These are phyloP conservation scores for Agapornis roseicollis DNA, from an alignment of 2,113 vertebrate genomes.

Conservation along the genomic window DNA sequence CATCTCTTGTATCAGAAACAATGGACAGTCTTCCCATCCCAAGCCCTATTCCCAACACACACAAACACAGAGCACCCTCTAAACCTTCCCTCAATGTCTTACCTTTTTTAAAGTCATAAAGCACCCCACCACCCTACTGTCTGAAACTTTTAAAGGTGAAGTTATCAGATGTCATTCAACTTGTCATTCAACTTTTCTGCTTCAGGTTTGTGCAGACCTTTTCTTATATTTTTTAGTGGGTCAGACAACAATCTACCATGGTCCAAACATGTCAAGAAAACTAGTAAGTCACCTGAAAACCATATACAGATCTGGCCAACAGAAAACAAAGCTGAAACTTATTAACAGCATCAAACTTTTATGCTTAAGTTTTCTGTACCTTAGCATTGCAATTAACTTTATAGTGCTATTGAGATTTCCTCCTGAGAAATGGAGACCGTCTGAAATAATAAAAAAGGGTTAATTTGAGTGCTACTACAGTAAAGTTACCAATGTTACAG, in stretches of 20 bases:
- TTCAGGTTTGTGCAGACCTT: not conserved
- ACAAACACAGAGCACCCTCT: accelerated
- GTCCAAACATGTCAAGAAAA: not conserved
- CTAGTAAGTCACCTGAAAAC: not conserved
- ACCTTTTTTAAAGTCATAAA: not conserved
- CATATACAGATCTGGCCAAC: not conserved
- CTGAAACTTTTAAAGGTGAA: conserved; percentile 34
- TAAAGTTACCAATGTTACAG: not conserved
- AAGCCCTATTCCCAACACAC: not conserved
- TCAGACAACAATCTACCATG: not conserved
- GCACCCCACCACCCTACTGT: not conserved
- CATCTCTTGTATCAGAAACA: not conserved
- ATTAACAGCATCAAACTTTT: not conserved
- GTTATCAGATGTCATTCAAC: conserved; percentile 11
- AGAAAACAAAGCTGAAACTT: not conserved
- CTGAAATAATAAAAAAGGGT: not conserved
- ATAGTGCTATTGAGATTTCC: not conserved
- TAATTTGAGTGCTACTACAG: not conserved
- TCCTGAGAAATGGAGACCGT: not conserved
- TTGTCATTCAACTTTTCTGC: not conserved
- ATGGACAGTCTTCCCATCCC: not conserved
- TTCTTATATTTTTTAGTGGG: not conserved
- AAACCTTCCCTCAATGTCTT: not conserved
- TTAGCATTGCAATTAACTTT: not conserved
- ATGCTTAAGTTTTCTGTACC: not conserved